Percentiles rank a stretch among this genome's conserved stretches.
Evolutionary conservation across 2,888 invertebrate genomes (phyloP).

Genomic region (Bugulina stolonifera): DNA sequence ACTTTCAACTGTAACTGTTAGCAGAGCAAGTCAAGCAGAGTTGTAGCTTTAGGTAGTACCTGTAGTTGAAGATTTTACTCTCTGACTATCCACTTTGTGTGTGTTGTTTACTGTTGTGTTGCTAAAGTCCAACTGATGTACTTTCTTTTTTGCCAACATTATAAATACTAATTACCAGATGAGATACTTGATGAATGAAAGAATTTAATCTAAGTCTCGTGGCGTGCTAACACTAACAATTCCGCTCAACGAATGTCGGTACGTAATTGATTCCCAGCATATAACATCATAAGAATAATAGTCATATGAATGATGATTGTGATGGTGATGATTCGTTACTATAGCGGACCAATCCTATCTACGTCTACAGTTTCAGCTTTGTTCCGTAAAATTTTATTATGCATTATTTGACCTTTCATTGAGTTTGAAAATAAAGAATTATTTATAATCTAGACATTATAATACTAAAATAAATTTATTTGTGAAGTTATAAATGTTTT

Average conservation of each 20-base stretch:
- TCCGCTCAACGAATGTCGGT: neutral
- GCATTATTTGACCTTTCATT: no score
- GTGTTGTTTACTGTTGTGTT: neutral
- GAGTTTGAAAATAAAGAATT: no score
- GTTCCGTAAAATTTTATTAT: no score
- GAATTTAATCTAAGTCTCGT: no score
- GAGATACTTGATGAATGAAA: neutral
- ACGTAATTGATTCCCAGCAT: neutral
- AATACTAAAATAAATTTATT: no score
- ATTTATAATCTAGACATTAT: no score
- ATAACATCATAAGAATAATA: neutral
- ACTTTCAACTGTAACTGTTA: no score
- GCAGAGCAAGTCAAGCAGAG: no score
- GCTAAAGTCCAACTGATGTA: neutral
- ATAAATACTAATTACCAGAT: neutral
- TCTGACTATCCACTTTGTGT: neutral
- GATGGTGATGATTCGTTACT: neutral
- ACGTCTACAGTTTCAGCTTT: neutral
- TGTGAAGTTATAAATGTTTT: no score
- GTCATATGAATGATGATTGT: neutral
- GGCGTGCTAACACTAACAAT: neutral
- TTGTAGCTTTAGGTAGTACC: no score
- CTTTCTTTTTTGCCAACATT: neutral
- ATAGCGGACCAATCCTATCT: neutral
- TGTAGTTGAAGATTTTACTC: no score